Evolutionary conservation across 2,113 vertebrate species (phyloP).

Genomic region (Entomyzon cyanotis): DNA sequence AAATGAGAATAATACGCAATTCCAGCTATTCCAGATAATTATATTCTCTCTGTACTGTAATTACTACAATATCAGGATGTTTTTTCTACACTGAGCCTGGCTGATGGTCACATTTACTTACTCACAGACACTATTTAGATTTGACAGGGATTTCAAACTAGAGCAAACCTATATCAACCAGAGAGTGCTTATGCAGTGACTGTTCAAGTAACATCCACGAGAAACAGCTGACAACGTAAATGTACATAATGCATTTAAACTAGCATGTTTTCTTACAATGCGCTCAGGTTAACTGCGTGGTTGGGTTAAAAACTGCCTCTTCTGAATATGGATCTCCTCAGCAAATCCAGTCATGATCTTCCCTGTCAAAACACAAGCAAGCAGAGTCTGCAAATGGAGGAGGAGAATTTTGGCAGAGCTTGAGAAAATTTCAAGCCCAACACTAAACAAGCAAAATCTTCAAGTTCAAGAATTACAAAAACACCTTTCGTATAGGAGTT

Average conservation of each 20-base stretch:
- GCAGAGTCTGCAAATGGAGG: not conserved
- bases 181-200: not conserved
- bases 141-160: conserved; percentile 20
- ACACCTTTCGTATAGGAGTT: not conserved
- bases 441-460: not conserved
- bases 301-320: conserved; percentile 9
- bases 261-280: not conserved
- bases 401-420: not conserved
- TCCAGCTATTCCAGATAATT: not conserved
- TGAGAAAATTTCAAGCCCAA: not conserved
- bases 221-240: conserved; percentile 16
- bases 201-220: not conserved
- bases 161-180: not conserved
- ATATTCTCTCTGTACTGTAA: not conserved
- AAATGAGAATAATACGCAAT: not conserved
- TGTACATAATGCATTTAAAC: not conserved
- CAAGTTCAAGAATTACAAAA: not conserved
- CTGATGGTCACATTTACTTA: not conserved
- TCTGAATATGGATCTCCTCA: not conserved
- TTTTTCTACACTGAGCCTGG: not conserved
- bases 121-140: not conserved
- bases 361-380: not conserved
- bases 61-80: not conserved
- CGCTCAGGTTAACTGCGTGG: not conserved
- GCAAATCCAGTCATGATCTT: not conserved